Percentiles rank a stretch among this genome's conserved stretches.
These are phyloP conservation scores for Ditylenchus weischeri DNA, from an alignment of 2,888 invertebrate species.

Conservation along the genomic window DNA sequence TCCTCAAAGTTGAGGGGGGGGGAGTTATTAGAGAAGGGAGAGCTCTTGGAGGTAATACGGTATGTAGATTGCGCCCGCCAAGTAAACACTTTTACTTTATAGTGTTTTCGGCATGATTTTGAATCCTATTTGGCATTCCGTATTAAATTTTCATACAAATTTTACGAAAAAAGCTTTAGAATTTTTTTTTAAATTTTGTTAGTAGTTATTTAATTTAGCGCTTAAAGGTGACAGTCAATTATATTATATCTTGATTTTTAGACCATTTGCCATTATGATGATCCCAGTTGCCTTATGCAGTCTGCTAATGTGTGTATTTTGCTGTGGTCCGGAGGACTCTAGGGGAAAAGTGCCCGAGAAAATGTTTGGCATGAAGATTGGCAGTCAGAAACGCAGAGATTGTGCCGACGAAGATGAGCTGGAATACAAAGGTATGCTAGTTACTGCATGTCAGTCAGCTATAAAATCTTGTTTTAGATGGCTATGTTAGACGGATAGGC, in stretches of 20 bases:
- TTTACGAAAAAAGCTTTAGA: too few relatives aligned
- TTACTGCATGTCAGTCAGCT: conserved; percentile 17
- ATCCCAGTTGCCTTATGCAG: conserved; percentile 51
- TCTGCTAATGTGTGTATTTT: conserved; percentile 52
- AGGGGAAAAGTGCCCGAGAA: conserved; percentile 40
- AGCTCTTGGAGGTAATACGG: too few relatives aligned
- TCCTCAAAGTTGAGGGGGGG: too few relatives aligned
- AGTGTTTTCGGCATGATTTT: too few relatives aligned
- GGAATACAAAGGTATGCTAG: conserved; percentile 4
- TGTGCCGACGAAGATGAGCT: conserved; percentile 8
- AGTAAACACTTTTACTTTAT: too few relatives aligned
- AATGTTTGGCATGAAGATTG: conserved; percentile 27
- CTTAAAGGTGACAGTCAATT: too few relatives aligned
- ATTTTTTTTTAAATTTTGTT: too few relatives aligned
- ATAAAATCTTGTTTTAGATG: conserved; percentile 15
- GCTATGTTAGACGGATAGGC: conserved; percentile 33
- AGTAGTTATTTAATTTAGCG: too few relatives aligned
- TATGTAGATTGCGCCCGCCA: too few relatives aligned
- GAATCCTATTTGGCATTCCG: too few relatives aligned
- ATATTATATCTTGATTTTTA: conserved; percentile 17
- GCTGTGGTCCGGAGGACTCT: conserved; percentile 53
- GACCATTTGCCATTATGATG: conserved; percentile 51
- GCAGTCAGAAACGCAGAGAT: conserved; percentile 1
- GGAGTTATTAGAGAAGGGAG: too few relatives aligned
- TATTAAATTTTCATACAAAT: too few relatives aligned